Conservation (phyloP, 2,888 invertebrate species). For the Meiosimyza decipiens region DNA sequence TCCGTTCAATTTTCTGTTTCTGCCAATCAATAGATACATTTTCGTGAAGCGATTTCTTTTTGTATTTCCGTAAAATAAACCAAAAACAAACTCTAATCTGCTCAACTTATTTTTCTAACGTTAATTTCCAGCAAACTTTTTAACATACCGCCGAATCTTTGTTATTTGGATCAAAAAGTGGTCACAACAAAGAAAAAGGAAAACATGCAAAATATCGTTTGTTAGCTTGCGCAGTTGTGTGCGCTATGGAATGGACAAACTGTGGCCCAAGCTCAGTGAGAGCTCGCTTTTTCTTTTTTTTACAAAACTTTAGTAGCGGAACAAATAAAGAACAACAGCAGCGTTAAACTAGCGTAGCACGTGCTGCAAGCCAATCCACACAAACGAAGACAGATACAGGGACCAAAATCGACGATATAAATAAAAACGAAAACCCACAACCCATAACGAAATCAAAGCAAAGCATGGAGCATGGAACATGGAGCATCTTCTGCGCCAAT, state of each 20-base stretch:
- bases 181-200: not conserved
- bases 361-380: conserved; percentile 33
- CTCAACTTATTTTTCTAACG: not conserved
- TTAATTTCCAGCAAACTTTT: not conserved
- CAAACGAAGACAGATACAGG: not conserved
- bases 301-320: conserved; percentile 16
- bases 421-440: not conserved
- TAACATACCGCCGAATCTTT: no score
- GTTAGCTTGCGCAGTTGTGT: not conserved
- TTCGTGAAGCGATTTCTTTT: not conserved
- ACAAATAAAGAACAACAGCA: conserved; percentile 27
- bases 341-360: conserved; percentile 33
- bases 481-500: conserved; percentile 50
- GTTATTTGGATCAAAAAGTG: conserved; percentile 9
- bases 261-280: conserved; percentile 6
- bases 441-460: conserved; percentile 54
- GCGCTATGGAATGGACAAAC: not conserved
- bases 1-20: conserved; percentile 14
- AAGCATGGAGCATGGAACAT: conserved; percentile 58
- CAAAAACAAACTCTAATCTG: no score
- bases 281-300: conserved; percentile 16
- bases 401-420: not conserved
- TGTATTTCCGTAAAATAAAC: not conserved
- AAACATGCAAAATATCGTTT: not conserved
- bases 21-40: conserved; percentile 6